Percentiles rank a stretch among this genome's conserved stretches.
These are phyloP conservation scores for Holacanthus passer DNA, from an alignment of 2,113 vertebrate species.

Conservation along the genomic window DNA sequence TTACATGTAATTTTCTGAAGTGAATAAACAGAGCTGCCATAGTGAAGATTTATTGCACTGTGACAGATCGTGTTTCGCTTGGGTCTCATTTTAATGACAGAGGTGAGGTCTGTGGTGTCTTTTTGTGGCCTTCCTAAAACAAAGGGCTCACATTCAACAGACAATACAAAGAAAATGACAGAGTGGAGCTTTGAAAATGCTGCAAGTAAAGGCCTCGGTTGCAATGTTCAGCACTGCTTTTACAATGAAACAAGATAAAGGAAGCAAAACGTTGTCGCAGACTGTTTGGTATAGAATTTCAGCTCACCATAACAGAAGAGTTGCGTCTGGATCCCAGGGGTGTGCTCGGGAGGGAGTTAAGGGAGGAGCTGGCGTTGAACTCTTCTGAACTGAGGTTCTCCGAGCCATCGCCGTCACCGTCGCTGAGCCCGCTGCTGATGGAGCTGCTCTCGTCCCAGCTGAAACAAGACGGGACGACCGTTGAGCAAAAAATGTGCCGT, in stretches of 20 bases:
- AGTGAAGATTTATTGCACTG: not conserved
- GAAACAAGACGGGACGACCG: conserved; percentile 54
- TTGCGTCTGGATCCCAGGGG: conserved; percentile 93
- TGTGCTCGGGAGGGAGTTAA: conserved; percentile 94
- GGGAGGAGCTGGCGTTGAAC: conserved; percentile 96
- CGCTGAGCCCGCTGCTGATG: conserved; percentile 98
- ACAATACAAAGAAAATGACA: conserved; percentile 48
- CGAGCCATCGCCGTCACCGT: conserved; percentile 95
- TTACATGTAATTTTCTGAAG: not conserved
- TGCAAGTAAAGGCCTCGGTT: conserved; percentile 4
- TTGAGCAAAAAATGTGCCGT: conserved; percentile 1
- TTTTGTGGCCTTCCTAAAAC: conserved; percentile 47
- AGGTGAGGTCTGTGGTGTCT: conserved; percentile 38
- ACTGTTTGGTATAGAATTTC: not conserved
- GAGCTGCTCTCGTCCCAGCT: conserved; percentile 99
- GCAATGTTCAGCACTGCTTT: conserved; percentile 11
- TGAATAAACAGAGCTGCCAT: not conserved
- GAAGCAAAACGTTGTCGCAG: conserved; percentile 3
- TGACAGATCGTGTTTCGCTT: not conserved
- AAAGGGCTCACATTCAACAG: conserved; percentile 11
- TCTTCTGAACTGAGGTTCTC: conserved; percentile 99
- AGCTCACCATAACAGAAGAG: conserved; percentile 92
- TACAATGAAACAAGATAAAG: conserved; percentile 19
- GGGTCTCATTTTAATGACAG: conserved; percentile 30
- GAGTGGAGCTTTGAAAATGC: conserved; percentile 11